A percentile compares a stretch with the other conserved stretches of the same genome.
Evolutionary conservation across 2,888 invertebrate genomes (phyloP).

Genomic region (Drosophila parthenogenetica): DNA sequence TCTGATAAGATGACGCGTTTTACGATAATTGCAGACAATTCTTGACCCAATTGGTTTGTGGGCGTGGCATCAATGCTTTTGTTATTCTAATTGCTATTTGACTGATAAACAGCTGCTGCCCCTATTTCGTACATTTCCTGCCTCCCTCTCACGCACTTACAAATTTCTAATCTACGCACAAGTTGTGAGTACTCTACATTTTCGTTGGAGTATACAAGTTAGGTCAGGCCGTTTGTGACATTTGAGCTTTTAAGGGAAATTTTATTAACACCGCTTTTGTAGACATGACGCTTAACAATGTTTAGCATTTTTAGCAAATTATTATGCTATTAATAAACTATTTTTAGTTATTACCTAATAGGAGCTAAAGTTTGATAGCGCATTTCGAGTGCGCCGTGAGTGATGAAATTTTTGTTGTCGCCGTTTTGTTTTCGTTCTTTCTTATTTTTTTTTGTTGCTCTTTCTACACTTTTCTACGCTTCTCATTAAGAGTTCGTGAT

Average conservation of each 20-base stretch:
- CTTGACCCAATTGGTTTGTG: slow-evolving; percentile 21
- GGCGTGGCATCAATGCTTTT: slow-evolving; percentile 19
- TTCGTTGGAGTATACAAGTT: slow-evolving; percentile 1
- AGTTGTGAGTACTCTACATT: not conserved
- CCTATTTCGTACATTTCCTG: slow-evolving; percentile 14
- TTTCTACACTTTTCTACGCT: slow-evolving; percentile 46
- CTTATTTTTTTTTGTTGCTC: not conserved
- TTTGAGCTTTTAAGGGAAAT: not conserved
- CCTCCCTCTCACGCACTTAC: slow-evolving; percentile 1
- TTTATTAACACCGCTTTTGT: no score
- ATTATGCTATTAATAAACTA: no score
- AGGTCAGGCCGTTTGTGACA: slow-evolving; percentile 1
- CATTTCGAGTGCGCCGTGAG: slow-evolving; percentile 27
- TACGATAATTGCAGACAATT: slow-evolving; percentile 12
- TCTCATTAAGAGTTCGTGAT: slow-evolving; percentile 44
- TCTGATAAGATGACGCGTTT: slow-evolving; percentile 24
- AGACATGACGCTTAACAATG: not conserved
- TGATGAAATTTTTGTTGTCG: not conserved
- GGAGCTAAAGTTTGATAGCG: not conserved
- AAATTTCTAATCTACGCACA: slow-evolving; percentile 9
- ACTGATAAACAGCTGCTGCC: slow-evolving; percentile 35
- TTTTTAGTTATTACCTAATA: not conserved
- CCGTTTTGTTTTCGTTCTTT: slow-evolving; percentile 16
- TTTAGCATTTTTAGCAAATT: no score
- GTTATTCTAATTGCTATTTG: not conserved